Base-by-base conservation (phyloP, 2,113 vertebrate genomes). In the Cyanistes caeruleus region DNA sequence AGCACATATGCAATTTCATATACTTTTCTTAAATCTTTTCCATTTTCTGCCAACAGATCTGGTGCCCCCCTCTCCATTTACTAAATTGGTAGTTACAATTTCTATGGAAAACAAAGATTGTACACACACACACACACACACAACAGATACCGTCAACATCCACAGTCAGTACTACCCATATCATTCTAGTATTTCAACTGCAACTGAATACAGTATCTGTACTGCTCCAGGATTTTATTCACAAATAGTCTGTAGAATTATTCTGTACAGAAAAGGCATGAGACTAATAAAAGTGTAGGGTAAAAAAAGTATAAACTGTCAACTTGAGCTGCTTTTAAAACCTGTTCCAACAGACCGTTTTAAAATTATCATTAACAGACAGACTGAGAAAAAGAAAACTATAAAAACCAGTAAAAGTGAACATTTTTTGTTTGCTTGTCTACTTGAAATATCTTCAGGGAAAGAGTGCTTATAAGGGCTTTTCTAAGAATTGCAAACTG, bases 11-110 rank as follows among this genome's bases (percentile, higher is more conserved):
- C 15, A 37, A 16, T 19, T 74, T 46, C 58, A 80, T 23, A 31
- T 30, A 37, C 11, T 53, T 41, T 79, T 51, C 39, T 64, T 81
- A 46, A 37, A 46, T 20, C 10, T 59, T 51, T 82, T 31, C n/a
- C 49, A 70, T 25, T 22, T 82, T 60, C 23, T 88, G 30, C 44
- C 46, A 76, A 76, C 0, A 0, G 0, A 53, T 46, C 6, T 53
- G 31, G 9, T 30, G 21, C 3, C 7, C 4, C 16, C 13, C 19
- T 46, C 51, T 39, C 21, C 20, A 11, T 44, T 93, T 78, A 69
- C 43, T 78, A 31, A 74, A 81, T 5, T 21, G 11, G n/a, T 9
- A 58, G 15, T 48, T 55, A 20, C 13, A 59, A 51, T 84, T 65
- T 55, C 20, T 20, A 39, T 3, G 35, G 39, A 67, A 89, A 95